Conservation (phyloP, 2,888 invertebrate species). For the Theodoxus fluviatilis region DNA sequence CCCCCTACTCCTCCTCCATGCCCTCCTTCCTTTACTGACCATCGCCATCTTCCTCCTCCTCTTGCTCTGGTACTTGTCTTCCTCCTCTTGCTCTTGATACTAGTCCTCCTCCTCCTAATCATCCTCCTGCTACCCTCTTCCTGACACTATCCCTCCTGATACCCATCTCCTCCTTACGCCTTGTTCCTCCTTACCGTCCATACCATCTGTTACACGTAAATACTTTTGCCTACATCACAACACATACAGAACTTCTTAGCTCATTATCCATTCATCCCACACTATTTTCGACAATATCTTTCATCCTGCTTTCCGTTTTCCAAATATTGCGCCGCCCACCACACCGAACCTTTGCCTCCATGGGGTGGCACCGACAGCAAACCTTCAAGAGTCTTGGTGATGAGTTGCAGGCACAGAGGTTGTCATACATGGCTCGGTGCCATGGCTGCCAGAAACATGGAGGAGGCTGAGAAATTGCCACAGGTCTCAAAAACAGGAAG, state of each 20-base stretch:
- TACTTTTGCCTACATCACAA: too few relatives aligned
- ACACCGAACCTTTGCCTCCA: too few relatives aligned
- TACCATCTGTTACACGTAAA: too few relatives aligned
- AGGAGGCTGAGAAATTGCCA: too few relatives aligned
- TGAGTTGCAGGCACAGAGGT: too few relatives aligned
- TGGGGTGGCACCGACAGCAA: too few relatives aligned
- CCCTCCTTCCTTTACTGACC: constrained; percentile 11
- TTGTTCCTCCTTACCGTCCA: not conserved
- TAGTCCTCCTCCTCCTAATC: not conserved
- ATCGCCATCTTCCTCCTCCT: constrained; percentile 11
- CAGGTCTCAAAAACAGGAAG: too few relatives aligned
- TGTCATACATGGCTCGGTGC: too few relatives aligned
- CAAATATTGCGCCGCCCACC: too few relatives aligned
- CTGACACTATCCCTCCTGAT: not conserved
- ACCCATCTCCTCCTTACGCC: not conserved
- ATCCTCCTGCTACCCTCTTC: not conserved
- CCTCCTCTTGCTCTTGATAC: not conserved
- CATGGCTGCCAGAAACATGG: too few relatives aligned
- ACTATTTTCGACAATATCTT: not conserved
- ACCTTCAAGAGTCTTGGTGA: too few relatives aligned
- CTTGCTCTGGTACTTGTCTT: not conserved
- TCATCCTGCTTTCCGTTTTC: too few relatives aligned
- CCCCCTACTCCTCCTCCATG: not conserved
- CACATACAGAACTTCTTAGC: not conserved
- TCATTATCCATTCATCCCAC: not conserved